These are phyloP conservation scores for Pangasius macronema DNA, from an alignment of 2,797 vertebrate genomes.

Conservation along the genomic window DNA sequence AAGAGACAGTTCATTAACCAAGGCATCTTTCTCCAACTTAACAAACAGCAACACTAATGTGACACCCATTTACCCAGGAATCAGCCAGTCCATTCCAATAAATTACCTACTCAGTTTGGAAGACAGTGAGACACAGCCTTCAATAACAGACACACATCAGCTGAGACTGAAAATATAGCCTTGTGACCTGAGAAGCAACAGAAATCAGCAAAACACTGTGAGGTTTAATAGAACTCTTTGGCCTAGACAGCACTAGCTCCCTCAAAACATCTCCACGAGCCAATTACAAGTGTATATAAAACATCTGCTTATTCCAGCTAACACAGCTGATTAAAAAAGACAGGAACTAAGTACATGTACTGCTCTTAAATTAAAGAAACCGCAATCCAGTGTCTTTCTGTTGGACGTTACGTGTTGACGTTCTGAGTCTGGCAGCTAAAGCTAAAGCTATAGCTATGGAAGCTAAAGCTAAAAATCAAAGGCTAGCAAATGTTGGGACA, in stretches of 20 bases:
- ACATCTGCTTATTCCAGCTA: slow-evolving; percentile 44
- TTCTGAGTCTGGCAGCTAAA: neutral
- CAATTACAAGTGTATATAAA: slow-evolving; percentile 43
- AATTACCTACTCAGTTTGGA: slow-evolving; percentile 19
- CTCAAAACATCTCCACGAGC: slow-evolving; percentile 42
- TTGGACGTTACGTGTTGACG: neutral
- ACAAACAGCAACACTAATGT: slow-evolving; percentile 40
- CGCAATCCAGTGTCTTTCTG: neutral
- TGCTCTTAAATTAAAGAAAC: slow-evolving; percentile 19
- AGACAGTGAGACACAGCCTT: slow-evolving; percentile 5
- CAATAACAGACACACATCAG: neutral
- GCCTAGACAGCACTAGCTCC: neutral
- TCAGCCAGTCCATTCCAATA: slow-evolving; percentile 24
- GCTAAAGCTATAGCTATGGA: no score
- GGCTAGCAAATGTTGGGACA: neutral
- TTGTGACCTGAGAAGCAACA: slow-evolving; percentile 42
- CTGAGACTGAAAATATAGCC: slow-evolving; percentile 37
- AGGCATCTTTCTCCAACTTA: slow-evolving; percentile 36
- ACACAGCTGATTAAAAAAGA: slow-evolving; percentile 50
- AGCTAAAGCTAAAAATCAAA: slow-evolving; percentile 32
- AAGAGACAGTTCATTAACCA: slow-evolving; percentile 53
- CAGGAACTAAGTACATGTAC: slow-evolving; percentile 4
- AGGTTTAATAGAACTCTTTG: slow-evolving; percentile 43
- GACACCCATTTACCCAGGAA: slow-evolving; percentile 37
- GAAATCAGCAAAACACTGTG: slow-evolving; percentile 14